Evolutionary conservation across 2,113 vertebrate species (phyloP).

Genomic region (Leptobrachium ailaonicum): DNA sequence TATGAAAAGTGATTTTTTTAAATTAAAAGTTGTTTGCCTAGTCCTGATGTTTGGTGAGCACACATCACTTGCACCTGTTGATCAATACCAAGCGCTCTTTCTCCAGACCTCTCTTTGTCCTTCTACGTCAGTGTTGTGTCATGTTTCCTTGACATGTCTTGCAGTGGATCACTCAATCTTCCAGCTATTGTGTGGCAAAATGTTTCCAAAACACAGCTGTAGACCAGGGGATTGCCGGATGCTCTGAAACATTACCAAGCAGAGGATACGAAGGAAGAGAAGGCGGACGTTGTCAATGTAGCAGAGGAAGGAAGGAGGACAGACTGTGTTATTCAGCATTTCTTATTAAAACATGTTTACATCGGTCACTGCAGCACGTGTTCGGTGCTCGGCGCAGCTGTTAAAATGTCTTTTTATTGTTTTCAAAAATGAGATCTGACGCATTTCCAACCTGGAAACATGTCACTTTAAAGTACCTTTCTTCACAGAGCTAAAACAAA

Average conservation of each 20-base stretch:
- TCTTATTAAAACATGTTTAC: conserved; percentile 19
- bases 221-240: not conserved
- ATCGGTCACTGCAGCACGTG: not conserved
- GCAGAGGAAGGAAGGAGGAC: conserved; percentile 13
- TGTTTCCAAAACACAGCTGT: conserved; percentile 7
- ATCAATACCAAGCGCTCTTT: too few relatives aligned
- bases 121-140: not conserved
- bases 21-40: too few relatives aligned
- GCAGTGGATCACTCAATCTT: not conserved
- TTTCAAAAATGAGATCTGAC: too few relatives aligned
- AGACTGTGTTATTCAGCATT: conserved; percentile 22
- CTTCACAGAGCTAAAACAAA: too few relatives aligned
- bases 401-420: not conserved
- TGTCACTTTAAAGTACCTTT: too few relatives aligned
- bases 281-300: not conserved
- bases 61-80: too few relatives aligned
- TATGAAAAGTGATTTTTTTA: too few relatives aligned
- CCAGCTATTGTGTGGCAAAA: not conserved
- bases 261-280: conserved; percentile 34
- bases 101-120: too few relatives aligned
- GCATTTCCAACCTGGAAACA: too few relatives aligned
- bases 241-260: conserved; percentile 1
- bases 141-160: not conserved
- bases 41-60: too few relatives aligned
- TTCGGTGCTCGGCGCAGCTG: conserved; percentile 3